phyloP scores from a whole-genome alignment of 1,140 invertebrate species.

The Magallana ariakensis region DNA sequence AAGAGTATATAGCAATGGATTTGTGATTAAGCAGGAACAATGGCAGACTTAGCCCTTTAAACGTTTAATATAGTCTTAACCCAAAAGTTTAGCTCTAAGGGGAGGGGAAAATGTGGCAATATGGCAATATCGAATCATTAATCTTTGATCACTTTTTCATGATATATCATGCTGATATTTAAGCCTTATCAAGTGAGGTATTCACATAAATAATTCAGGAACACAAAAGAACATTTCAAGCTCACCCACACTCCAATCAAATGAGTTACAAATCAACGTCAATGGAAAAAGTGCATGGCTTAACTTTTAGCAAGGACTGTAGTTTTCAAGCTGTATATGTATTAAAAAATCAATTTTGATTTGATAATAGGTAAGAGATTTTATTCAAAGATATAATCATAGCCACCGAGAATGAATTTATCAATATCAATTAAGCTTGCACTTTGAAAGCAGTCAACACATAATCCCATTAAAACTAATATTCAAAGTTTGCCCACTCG shows the following conservation, averaged over 20 bases:
- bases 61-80: constrained; percentile 18
- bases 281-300: background rate
- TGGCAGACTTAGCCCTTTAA: constrained; percentile 25
- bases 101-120: no score
- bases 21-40: constrained; percentile 21
- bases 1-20: constrained; percentile 28
- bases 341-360: constrained; percentile 38
- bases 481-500: background rate
- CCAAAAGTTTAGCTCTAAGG: background rate
- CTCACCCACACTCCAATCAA: no score
- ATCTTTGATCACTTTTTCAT: background rate
- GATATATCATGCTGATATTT: no score
- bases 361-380: constrained; percentile 14
- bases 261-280: no score
- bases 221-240: no score
- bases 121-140: background rate
- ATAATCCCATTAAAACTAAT: constrained; percentile 22
- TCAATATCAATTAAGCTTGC: constrained; percentile 21
- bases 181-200: no score
- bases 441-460: background rate
- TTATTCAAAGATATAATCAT: constrained; percentile 8
- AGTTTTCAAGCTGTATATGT: background rate
- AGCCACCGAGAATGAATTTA: background rate
- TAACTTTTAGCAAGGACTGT: constrained; percentile 12
- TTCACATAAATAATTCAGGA: no score